phyloP scores from a whole-genome alignment of 2,797 vertebrate genomes.

The Chiroxiphia lanceolata region DNA sequence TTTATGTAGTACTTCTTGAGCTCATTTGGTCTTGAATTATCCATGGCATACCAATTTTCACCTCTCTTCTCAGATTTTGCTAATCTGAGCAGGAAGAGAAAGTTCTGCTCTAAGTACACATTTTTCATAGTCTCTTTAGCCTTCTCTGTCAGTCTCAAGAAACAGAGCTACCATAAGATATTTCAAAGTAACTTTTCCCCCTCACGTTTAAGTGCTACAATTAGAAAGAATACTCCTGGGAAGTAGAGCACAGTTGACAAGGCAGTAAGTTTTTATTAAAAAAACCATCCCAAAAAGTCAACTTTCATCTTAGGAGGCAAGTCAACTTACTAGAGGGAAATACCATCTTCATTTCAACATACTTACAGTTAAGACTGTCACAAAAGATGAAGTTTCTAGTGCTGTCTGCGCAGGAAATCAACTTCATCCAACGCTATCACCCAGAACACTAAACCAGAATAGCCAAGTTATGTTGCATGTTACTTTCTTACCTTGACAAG shows the following conservation, averaged over 20 bases:
- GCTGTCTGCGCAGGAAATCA: not conserved
- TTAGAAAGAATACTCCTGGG: not conserved
- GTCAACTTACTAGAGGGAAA: not conserved
- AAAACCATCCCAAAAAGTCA: not conserved
- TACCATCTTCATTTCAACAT: not conserved
- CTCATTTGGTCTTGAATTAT: conserved; percentile 33
- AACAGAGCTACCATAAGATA: not conserved
- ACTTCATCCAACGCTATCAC: not conserved
- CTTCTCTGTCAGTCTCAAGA: not conserved
- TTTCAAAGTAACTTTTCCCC: not conserved
- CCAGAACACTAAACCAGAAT: not conserved
- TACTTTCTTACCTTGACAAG: conserved; percentile 86
- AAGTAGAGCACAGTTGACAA: not conserved
- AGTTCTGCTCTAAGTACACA: not conserved
- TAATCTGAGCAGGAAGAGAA: conserved; percentile 77
- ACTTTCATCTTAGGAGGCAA: not conserved
- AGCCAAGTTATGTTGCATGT: not conserved
- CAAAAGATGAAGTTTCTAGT: not conserved
- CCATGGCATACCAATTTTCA: conserved; percentile 87
- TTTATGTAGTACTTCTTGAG: conserved; percentile 93
- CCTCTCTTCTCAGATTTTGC: conserved; percentile 76
- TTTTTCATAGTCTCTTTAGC: not conserved
- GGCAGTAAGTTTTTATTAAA: not conserved
- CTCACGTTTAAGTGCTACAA: not conserved
- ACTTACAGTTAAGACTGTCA: not conserved